Conservation (phyloP, 2,888 invertebrate genomes). For the Diaprepes abbreviatus region DNA sequence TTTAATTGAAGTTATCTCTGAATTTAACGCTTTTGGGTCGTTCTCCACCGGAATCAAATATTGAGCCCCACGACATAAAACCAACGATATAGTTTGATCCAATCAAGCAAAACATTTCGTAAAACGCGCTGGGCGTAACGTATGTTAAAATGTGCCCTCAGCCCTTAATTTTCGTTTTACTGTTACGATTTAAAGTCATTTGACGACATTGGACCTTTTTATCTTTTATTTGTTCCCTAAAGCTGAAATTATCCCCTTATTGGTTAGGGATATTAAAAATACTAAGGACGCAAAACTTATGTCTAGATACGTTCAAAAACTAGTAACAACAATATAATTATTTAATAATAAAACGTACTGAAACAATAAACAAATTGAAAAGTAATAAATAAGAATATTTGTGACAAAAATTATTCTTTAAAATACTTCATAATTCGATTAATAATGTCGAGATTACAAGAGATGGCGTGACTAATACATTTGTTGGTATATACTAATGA, state of each 20-base stretch:
- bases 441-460: too few species aligned
- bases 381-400: too few species aligned
- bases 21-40: conserved; percentile 52
- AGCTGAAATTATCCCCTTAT: conserved; percentile 7
- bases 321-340: too few species aligned
- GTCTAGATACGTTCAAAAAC: too few species aligned
- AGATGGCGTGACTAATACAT: too few species aligned
- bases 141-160: conserved; percentile 56
- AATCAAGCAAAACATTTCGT: conserved; percentile 60
- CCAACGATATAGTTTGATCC: conserved; percentile 58
- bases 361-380: too few species aligned
- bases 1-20: conserved; percentile 55
- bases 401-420: too few species aligned
- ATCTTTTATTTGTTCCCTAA: conserved; percentile 33
- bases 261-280: not conserved
- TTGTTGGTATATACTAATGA: too few species aligned
- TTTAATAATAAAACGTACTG: too few species aligned
- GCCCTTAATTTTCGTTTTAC: conserved; percentile 56
- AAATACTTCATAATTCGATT: too few species aligned
- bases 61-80: conserved; percentile 54
- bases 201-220: conserved; percentile 27
- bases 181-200: conserved; percentile 58
- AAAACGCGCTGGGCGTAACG: conserved; percentile 58
- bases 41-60: conserved; percentile 52
- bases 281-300: too few species aligned